Evolutionary conservation across 2,888 invertebrate species (phyloP), one percentile per base, ranked within the genome.

Genomic region (Thera obeliscata): DNA sequence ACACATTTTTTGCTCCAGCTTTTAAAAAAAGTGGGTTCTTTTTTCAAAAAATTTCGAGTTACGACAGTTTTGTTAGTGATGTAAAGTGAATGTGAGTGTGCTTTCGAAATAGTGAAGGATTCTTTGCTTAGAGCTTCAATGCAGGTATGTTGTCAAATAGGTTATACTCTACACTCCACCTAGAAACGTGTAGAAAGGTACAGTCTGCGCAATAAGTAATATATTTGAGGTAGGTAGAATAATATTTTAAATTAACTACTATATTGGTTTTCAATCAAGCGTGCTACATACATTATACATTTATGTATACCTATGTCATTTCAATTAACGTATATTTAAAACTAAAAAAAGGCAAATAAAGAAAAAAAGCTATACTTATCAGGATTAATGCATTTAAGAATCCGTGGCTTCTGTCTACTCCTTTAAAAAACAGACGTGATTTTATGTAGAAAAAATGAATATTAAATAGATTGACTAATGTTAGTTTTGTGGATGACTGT

Each of bases 1-100:
- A 90, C 93, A 87, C 84, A 86, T 87, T 85, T 86, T 82, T 84
- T 80, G 90, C 82, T 84, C 75, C 80, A 80, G 84, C 48, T 46
- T 65, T 54, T 66, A 67, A 70, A 70, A 75, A 72, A 35, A 61
- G 48, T 22, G 38, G 6, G 12, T 5, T 22, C 4, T 61, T 64
- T 50, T 38, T 38, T 22, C 50, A 7, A 8, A 5, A 5, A 35
- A 50, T 36, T 49, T 62, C 36, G 43, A 49, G 22, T 46, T 58
- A 9, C 8, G 58, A 9, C 52, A n/a, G 56, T 50, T 52, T 60
- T 11, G 11, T 36, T 12, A 43, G 54, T 60, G 11, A 69, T 61
- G 41, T 60, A n/a, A 50, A 71, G 68, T 57, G 58, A 55, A 54
- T 64, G 65, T 12, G 49, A 48, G 49, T 54, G 69, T 62, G 80